Evolutionary conservation across 2,113 vertebrate genomes (phyloP).

Genomic region (Podiceps cristatus): DNA sequence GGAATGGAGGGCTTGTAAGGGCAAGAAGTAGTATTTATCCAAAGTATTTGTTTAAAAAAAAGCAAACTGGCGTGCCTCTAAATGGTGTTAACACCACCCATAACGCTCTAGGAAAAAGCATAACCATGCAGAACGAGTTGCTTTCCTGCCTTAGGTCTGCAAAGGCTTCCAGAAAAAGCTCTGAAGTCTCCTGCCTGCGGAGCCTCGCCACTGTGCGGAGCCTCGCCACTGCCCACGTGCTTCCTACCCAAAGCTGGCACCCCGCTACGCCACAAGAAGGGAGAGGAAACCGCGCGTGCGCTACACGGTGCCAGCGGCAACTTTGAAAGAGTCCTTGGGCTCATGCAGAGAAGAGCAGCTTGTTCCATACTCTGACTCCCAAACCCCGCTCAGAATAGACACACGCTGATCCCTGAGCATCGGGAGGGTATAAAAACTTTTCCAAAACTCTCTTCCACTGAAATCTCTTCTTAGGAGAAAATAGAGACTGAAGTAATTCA

Average conservation of each 20-base stretch:
- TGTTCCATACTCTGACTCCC: not conserved
- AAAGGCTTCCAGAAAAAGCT: not conserved
- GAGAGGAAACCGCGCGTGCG: accelerated
- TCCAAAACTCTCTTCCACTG: not conserved
- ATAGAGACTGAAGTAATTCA: not conserved
- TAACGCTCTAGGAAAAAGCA: not conserved
- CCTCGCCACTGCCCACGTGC: accelerated
- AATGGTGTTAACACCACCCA: not conserved
- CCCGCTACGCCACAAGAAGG: not conserved
- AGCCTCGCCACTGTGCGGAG: not conserved
- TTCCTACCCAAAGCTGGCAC: not conserved
- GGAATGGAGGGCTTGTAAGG: not conserved
- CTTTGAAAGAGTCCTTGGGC: not conserved
- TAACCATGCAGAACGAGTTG: not conserved
- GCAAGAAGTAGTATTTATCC: not conserved
- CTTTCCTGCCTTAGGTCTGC: not conserved
- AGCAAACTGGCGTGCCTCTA: accelerated
- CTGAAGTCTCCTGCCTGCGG: not conserved
- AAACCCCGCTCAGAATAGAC: not conserved
- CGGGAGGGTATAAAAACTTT: not conserved
- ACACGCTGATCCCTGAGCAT: not conserved
- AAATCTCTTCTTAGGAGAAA: not conserved
- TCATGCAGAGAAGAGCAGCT: not conserved
- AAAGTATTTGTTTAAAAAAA: not conserved
- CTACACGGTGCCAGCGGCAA: accelerated